Evolutionary conservation across 2,888 invertebrate species (phyloP).

Genomic region (Ochropacha duplaris): DNA sequence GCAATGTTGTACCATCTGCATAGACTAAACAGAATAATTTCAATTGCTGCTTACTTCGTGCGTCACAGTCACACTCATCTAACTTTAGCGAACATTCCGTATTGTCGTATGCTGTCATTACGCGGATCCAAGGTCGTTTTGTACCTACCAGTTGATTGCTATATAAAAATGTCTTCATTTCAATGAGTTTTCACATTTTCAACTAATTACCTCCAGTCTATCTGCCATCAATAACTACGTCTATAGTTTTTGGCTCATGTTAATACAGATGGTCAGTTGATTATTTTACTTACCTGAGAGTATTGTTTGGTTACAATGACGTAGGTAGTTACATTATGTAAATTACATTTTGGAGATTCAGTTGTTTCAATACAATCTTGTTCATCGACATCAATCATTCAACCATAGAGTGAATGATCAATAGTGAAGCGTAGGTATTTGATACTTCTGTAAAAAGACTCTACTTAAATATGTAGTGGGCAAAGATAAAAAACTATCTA

Average conservation of each 20-base stretch:
- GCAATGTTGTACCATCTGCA: conserved; percentile 7
- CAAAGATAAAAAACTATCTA: too few relatives aligned
- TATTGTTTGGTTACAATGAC: background rate
- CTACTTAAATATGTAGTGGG: too few relatives aligned
- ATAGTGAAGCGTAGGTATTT: background rate
- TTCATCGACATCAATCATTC: background rate
- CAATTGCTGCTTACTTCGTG: conserved; percentile 21
- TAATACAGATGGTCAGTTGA: background rate
- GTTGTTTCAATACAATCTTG: background rate
- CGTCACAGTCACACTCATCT: conserved; percentile 46
- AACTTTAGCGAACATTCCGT: conserved; percentile 39
- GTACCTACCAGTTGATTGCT: conserved; percentile 5
- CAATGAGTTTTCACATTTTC: conserved; percentile 38
- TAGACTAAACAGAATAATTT: conserved; percentile 23
- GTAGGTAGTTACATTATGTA: background rate
- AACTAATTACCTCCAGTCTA: conserved; percentile 33
- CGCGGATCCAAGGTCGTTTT: background rate
- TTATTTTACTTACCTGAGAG: background rate
- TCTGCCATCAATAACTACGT: background rate
- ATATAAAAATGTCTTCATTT: conserved; percentile 53
- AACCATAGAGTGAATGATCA: background rate
- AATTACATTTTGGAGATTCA: background rate
- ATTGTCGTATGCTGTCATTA: conserved; percentile 1
- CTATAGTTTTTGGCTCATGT: background rate
- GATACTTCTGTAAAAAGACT: too few relatives aligned